These are phyloP conservation scores for Dreissena polymorpha DNA, from an alignment of 1,140 invertebrate genomes.

Conservation along the genomic window DNA sequence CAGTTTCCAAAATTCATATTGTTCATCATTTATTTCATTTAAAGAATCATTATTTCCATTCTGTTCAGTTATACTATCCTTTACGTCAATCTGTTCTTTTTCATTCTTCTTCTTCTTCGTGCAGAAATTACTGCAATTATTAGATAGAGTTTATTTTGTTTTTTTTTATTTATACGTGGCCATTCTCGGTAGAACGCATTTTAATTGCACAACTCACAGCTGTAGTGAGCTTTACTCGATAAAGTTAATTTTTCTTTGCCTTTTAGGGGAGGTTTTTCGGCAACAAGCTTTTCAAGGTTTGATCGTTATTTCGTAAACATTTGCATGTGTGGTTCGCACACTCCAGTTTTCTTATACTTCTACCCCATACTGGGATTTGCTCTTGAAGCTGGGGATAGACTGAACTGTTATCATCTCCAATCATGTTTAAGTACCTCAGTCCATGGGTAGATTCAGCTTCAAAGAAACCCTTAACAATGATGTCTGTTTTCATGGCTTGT, in stretches of 20 bases:
- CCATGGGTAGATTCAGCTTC: constrained; percentile 73
- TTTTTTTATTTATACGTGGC: too few species aligned
- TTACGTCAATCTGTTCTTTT: constrained; percentile 5
- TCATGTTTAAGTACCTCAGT: constrained; percentile 75
- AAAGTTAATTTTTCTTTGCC: constrained; percentile 12
- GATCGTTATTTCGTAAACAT: constrained; percentile 74
- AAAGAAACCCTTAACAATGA: constrained; percentile 78
- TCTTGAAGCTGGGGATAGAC: too few species aligned
- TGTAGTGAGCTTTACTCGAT: neutral
- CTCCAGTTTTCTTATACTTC: constrained; percentile 77
- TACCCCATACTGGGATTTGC: constrained; percentile 70
- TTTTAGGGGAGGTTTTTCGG: constrained; percentile 31
- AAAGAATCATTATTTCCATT: too few species aligned
- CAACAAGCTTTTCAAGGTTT: constrained; percentile 64
- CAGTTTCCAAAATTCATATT: too few species aligned
- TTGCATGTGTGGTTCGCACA: constrained; percentile 72
- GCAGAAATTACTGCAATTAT: too few species aligned
- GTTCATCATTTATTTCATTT: too few species aligned
- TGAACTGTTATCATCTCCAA: constrained; percentile 80
- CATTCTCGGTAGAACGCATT: constrained; percentile 6
- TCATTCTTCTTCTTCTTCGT: constrained; percentile 13
- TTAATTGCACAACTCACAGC: constrained; percentile 35
- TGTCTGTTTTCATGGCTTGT: constrained; percentile 79
- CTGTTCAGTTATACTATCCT: neutral
- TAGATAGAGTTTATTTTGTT: neutral